These are phyloP conservation scores for Alces alces DNA, from an alignment of 2,113 vertebrate species.

Conservation along the genomic window DNA sequence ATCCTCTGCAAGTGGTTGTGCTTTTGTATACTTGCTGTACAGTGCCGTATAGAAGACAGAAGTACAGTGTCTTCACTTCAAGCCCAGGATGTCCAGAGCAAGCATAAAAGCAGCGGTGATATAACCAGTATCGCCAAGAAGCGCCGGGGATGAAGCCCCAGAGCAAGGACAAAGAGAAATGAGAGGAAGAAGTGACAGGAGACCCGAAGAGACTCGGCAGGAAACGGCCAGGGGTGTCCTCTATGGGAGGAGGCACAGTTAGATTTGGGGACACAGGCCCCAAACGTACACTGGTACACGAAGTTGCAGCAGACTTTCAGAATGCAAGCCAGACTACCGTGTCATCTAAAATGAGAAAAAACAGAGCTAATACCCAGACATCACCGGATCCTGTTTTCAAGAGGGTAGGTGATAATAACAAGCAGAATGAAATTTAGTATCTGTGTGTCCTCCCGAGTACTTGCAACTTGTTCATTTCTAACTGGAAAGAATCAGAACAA, in stretches of 20 bases:
- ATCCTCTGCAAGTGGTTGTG: rapidly evolving
- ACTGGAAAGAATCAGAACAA: neutral
- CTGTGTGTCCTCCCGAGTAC: neutral
- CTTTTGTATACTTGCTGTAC: rapidly evolving
- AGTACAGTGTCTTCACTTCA: neutral
- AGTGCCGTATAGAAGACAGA: rapidly evolving
- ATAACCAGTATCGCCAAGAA: neutral
- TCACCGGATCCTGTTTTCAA: neutral
- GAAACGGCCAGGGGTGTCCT: neutral
- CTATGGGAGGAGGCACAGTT: neutral
- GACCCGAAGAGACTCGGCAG: neutral
- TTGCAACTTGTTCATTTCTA: neutral
- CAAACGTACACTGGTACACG: rapidly evolving
- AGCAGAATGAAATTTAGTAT: neutral
- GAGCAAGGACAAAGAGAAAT: neutral
- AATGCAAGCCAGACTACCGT: rapidly evolving
- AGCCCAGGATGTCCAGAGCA: neutral
- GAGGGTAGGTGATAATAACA: rapidly evolving
- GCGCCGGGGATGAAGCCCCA: neutral
- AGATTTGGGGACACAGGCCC: neutral
- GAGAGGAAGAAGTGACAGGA: neutral
- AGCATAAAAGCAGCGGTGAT: neutral
- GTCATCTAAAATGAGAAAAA: neutral
- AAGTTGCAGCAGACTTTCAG: neutral
- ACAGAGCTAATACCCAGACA: neutral